Conservation (phyloP, 92 coral and sea anemone genomes). For the Galaxea fascicularis region DNA sequence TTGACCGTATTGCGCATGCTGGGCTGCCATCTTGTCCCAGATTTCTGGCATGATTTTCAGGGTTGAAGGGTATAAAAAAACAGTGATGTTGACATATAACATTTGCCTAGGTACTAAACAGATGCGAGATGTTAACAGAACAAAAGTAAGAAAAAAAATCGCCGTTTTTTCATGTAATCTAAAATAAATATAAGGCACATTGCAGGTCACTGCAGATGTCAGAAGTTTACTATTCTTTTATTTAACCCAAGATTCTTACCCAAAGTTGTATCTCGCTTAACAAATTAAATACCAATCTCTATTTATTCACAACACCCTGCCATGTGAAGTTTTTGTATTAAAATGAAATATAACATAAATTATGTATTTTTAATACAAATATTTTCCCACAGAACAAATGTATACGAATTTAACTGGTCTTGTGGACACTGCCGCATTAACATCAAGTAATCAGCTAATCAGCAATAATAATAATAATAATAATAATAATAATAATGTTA, state of each 20-base stretch:
- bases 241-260: too few species aligned
- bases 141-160: too few species aligned
- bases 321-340: background rate
- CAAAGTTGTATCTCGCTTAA: background rate
- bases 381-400: background rate
- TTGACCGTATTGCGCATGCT: conserved; percentile 10
- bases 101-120: too few species aligned
- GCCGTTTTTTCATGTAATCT: too few species aligned
- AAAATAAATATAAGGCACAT: too few species aligned
- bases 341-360: background rate
- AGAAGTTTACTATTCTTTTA: too few species aligned
- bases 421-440: background rate
- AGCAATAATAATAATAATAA: conserved; percentile 2
- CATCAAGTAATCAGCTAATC: conserved; percentile 2
- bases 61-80: too few species aligned
- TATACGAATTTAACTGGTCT: background rate
- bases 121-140: too few species aligned
- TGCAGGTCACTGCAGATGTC: too few species aligned
- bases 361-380: background rate
- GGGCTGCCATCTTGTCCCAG: conserved; percentile 26
- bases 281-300: conserved; percentile 7
- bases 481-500: background rate
- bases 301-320: background rate
- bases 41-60: conserved; percentile 37
- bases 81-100: too few species aligned